Conservation (phyloP, 1,140 invertebrate genomes). For the Linepithema humile region DNA sequence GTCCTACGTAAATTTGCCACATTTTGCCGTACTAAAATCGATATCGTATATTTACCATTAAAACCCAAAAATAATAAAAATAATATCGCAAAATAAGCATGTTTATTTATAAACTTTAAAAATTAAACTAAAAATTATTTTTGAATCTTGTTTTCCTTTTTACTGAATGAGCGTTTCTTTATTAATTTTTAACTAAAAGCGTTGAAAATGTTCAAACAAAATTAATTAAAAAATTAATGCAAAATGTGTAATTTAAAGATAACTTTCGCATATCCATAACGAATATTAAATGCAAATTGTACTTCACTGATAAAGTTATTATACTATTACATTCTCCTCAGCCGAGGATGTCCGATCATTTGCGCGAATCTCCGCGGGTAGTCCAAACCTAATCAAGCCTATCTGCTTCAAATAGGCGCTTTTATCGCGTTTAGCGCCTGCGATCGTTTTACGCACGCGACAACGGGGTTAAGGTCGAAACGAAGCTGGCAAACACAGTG, state of each 20-base stretch:
- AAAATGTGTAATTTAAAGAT: too few species aligned
- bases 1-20: background rate
- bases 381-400: constrained; percentile 51
- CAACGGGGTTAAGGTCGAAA: constrained; percentile 67
- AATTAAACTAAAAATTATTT: background rate
- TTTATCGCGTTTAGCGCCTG: constrained; percentile 41
- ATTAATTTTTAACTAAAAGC: background rate
- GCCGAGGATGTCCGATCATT: constrained; percentile 6
- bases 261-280: background rate
- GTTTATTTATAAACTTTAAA: background rate
- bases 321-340: background rate
- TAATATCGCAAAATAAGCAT: background rate
- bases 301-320: background rate
- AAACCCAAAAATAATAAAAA: background rate
- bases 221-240: background rate
- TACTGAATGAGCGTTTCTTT: background rate
- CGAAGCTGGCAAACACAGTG: constrained; percentile 11
- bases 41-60: background rate
- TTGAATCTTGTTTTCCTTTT: background rate
- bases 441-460: constrained; percentile 5
- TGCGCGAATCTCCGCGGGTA: constrained; percentile 30
- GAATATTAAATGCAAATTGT: background rate
- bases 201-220: background rate
- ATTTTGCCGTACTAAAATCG: background rate
- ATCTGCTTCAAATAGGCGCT: constrained; percentile 18